These are phyloP conservation scores for Elymnias hypermnestra DNA, from an alignment of 1,140 invertebrate genomes.

Conservation along the genomic window DNA sequence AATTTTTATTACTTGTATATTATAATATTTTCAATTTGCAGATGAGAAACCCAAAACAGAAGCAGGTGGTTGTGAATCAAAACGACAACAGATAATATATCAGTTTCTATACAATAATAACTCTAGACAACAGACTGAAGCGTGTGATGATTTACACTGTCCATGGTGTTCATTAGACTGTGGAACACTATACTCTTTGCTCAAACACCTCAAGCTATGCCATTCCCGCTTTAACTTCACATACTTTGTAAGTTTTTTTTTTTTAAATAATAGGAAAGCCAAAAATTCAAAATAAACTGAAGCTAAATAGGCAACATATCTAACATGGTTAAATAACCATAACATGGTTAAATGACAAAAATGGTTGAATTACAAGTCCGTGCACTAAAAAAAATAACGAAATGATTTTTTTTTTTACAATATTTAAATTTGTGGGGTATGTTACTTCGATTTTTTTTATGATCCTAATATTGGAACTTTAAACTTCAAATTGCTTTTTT, in stretches of 20 bases:
- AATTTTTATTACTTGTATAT: not conserved
- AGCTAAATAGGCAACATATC: too few relatives aligned
- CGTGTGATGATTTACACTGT: slow-evolving; percentile 93
- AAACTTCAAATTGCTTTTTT: too few relatives aligned
- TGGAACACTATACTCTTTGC: slow-evolving; percentile 88
- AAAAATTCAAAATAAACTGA: not conserved
- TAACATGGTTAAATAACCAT: too few relatives aligned
- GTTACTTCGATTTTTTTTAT: too few relatives aligned
- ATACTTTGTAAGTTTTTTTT: slow-evolving; percentile 83
- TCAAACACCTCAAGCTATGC: slow-evolving; percentile 95
- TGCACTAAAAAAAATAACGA: too few relatives aligned
- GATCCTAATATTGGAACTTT: too few relatives aligned
- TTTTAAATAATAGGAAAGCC: not conserved
- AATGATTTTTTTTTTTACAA: too few relatives aligned
- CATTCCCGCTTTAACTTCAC: slow-evolving; percentile 96
- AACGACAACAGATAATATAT: slow-evolving; percentile 88
- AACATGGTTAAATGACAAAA: too few relatives aligned
- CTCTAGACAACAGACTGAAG: slow-evolving; percentile 95
- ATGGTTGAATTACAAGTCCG: too few relatives aligned
- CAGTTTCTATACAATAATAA: slow-evolving; percentile 98
- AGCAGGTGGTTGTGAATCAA: slow-evolving; percentile 37
- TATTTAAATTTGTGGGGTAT: too few relatives aligned
- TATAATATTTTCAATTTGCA: slow-evolving; percentile 7
- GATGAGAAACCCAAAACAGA: slow-evolving; percentile 48
- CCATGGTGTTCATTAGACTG: slow-evolving; percentile 97